These are phyloP conservation scores for Bubo bubo DNA, from an alignment of 2,113 vertebrate species.

Conservation along the genomic window DNA sequence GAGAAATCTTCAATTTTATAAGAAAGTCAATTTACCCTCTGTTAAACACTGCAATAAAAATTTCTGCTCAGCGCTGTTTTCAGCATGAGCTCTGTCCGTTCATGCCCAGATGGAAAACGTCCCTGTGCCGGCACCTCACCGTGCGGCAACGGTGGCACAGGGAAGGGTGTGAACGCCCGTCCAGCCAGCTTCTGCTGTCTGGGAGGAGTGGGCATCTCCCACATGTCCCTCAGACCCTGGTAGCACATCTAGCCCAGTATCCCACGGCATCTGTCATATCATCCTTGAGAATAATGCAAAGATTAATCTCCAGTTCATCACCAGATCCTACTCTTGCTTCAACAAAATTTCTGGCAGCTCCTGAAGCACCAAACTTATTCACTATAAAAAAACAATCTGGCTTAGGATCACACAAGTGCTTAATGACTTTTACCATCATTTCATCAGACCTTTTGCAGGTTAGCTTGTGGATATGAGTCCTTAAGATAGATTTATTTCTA, in stretches of 20 bases:
- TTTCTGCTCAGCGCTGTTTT: not conserved
- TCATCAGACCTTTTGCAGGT: not conserved
- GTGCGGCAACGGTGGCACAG: accelerated
- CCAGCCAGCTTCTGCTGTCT: not conserved
- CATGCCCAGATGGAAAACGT: not conserved
- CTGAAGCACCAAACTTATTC: not conserved
- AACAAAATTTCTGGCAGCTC: not conserved
- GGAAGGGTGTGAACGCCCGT: accelerated
- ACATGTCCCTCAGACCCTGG: not conserved
- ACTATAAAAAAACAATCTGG: not conserved
- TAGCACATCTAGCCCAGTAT: not conserved
- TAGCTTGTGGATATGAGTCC: not conserved
- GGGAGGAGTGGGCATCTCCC: not conserved
- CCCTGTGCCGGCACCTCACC: not conserved
- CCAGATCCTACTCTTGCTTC: not conserved
- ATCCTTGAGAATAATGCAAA: not conserved
- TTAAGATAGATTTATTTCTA: not conserved
- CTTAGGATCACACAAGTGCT: not conserved
- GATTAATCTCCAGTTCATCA: not conserved
- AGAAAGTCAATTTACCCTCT: not conserved
- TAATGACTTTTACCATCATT: not conserved
- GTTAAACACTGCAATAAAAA: not conserved
- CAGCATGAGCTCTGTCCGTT: not conserved
- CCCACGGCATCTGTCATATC: not conserved
- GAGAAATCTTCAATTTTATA: not conserved